Evolutionary conservation across 2,797 vertebrate species (phyloP).

Genomic region (Chrysocyon brachyurus): DNA sequence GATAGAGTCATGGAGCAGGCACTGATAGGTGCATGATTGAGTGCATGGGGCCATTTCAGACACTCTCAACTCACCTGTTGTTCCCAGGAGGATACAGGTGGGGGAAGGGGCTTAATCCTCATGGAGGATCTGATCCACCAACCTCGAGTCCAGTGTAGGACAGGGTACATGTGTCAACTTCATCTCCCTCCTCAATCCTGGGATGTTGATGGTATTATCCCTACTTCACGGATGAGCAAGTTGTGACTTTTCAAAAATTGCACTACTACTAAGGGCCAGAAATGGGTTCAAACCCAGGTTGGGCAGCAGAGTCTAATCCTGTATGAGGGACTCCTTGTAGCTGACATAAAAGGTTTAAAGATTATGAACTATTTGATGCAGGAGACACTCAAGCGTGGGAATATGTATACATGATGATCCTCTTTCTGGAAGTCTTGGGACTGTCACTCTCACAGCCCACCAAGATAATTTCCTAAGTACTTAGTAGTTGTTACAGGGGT

Average conservation of each 20-base stretch:
- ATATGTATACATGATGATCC: not conserved
- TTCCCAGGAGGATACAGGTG: not conserved
- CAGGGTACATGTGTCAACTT: not conserved
- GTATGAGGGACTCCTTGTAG: not conserved
- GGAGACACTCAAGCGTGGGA: not conserved
- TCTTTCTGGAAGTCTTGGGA: constrained; percentile 23
- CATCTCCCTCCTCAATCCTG: not conserved
- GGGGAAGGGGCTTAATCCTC: not conserved
- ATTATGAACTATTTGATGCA: not conserved
- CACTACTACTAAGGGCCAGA: not conserved
- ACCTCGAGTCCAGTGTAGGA: not conserved
- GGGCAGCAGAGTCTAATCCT: not conserved
- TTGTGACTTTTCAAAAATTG: not conserved
- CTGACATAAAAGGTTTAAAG: not conserved
- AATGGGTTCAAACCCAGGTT: not conserved
- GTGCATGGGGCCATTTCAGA: not conserved
- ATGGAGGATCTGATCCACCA: not conserved
- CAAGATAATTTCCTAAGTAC: constrained; percentile 86
- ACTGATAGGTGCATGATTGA: not conserved
- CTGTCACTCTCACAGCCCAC: constrained; percentile 74
- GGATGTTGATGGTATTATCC: not conserved
- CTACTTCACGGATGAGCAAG: not conserved
- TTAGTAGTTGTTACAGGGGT: constrained; percentile 73
- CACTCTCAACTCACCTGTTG: not conserved
- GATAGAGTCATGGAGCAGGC: not conserved